Evolutionary conservation across 2,888 invertebrate genomes (phyloP), one percentile per base, ranked within the genome.

Genomic region (Idaea aversata): DNA sequence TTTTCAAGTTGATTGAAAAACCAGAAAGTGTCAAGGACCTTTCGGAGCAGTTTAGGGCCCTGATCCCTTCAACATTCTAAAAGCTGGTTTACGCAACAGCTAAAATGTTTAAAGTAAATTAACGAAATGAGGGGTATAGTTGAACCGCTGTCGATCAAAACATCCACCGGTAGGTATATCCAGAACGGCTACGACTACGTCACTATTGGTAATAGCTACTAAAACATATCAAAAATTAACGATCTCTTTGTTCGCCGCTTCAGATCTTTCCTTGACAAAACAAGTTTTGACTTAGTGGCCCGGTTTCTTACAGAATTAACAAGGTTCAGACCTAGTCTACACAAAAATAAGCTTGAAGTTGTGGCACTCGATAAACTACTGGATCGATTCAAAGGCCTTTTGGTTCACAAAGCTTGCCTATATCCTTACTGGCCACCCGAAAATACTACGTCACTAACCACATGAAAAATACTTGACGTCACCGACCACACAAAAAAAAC

Each of bases 291-390:
- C 66, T 0, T 34, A 16, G 58, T 77, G 78, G 0, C 76, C 76
- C 0, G 0, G n/a, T n/a, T 71, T 73, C 35, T 76, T 76, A 58
- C 76, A 78, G 63, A 70, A 78, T 7, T 70, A 58, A 38, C 70
- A 70, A 4, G 58, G 38, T 35, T 63, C 38, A n/a, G n/a, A n/a
- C n/a, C n/a, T n/a, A n/a, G n/a, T n/a, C n/a, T n/a, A n/a, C n/a
- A n/a, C n/a, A n/a, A n/a, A n/a, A n/a, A n/a, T n/a, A n/a, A n/a
- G n/a, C n/a, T n/a, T n/a, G n/a, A n/a, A n/a, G n/a, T n/a, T n/a
- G n/a, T n/a, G n/a, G n/a, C n/a, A n/a, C n/a, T n/a, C n/a, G n/a
- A n/a, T n/a, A n/a, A n/a, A n/a, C n/a, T n/a, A n/a, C n/a, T n/a
- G n/a, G n/a, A n/a, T n/a, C 4, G 59, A 16, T 16, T 59, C 16